These are phyloP conservation scores for Tetragnatha montana DNA, from an alignment of 2,888 invertebrate species.

Conservation along the genomic window DNA sequence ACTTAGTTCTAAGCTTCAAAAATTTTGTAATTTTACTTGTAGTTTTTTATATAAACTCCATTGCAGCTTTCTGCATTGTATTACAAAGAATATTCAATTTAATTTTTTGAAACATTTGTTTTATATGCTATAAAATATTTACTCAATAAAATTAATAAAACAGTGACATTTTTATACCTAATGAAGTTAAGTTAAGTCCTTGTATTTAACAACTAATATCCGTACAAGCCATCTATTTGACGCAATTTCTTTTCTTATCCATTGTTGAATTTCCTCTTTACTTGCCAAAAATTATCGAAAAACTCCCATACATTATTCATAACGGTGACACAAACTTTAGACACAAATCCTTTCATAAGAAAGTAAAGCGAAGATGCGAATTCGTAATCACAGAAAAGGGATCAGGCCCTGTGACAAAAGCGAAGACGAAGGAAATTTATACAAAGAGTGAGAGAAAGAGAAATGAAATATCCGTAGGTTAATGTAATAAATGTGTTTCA, in stretches of 20 bases:
- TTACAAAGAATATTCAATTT: no score
- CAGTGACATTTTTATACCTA: no score
- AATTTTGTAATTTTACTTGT: no score
- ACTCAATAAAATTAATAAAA: no score
- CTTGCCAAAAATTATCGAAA: not conserved
- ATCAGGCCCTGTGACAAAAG: constrained; percentile 1
- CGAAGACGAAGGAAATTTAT: not conserved
- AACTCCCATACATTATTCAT: not conserved
- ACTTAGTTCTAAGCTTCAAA: no score
- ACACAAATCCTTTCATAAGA: constrained; percentile 5
- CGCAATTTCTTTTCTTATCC: not conserved
- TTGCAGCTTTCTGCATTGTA: no score
- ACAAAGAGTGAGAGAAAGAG: not conserved
- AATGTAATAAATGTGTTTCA: constrained; percentile 15
- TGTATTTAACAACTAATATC: no score
- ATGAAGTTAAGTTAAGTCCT: no score
- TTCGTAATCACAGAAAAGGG: not conserved
- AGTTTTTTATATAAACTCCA: no score
- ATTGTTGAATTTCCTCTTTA: not conserved
- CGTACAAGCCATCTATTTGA: not conserved
- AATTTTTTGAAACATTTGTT: no score
- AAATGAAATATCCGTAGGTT: not conserved
- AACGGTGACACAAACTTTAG: not conserved
- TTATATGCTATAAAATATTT: no score
- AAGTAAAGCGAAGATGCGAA: not conserved